Percentiles rank a stretch among this genome's conserved stretches.
These are phyloP conservation scores for Drosophila oshimai DNA, from an alignment of 1,140 invertebrate genomes.

Conservation along the genomic window DNA sequence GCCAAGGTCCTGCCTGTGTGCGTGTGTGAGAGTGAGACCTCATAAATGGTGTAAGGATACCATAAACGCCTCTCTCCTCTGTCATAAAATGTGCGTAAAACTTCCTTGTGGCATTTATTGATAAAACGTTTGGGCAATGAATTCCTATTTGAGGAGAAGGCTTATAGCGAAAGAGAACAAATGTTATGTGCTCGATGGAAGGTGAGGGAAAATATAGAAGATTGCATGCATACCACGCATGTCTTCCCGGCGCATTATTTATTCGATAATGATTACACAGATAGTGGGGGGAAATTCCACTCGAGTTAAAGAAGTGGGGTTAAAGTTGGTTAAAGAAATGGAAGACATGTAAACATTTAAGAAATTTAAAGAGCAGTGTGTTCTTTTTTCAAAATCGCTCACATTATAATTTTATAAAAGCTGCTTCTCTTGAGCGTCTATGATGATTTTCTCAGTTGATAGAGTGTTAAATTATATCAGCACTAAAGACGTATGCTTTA, in stretches of 20 bases:
- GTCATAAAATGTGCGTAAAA: slow-evolving; percentile 79
- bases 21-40: slow-evolving; percentile 10
- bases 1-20: slow-evolving; percentile 2
- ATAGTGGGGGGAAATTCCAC: background rate
- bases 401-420: no score
- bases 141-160: slow-evolving; percentile 67
- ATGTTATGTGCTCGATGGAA: slow-evolving; percentile 21
- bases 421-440: no score
- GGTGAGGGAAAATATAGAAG: slow-evolving; percentile 7
- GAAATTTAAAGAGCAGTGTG: no score
- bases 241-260: slow-evolving; percentile 15
- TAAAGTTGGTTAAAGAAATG: background rate
- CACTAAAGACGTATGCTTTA: no score
- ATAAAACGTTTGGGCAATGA: slow-evolving; percentile 76
- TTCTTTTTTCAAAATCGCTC: no score
- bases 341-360: no score
- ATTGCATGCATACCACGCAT: slow-evolving; percentile 30
- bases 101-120: slow-evolving; percentile 76
- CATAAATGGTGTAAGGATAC: slow-evolving; percentile 65
- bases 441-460: no score
- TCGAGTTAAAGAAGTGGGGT: background rate
- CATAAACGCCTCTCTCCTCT: slow-evolving; percentile 52
- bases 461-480: no score
- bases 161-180: slow-evolving; percentile 35
- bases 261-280: slow-evolving; percentile 27